Percentiles rank a stretch among this genome's conserved stretches.
Evolutionary conservation across 2,113 vertebrate species (phyloP).

Genomic region (Urocitellus parryii): DNA sequence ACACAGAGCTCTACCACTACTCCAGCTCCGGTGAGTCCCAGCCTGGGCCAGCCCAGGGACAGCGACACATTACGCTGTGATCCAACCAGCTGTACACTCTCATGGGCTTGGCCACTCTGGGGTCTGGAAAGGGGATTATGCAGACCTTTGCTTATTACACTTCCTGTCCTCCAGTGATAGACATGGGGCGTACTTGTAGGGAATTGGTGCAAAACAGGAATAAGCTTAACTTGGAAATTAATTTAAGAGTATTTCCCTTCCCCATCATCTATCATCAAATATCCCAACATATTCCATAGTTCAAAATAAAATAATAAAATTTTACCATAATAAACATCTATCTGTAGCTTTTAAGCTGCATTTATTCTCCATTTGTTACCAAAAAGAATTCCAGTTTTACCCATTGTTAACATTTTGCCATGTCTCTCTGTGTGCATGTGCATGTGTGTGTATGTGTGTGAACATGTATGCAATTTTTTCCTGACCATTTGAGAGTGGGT

Average conservation of each 20-base stretch:
- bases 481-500: background rate
- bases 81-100: background rate
- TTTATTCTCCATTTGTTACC: background rate
- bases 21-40: conserved; percentile 87
- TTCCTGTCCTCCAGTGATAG: background rate
- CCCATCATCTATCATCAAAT: background rate
- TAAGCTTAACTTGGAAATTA: background rate
- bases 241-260: background rate
- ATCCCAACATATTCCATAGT: background rate
- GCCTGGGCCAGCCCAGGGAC: accelerated
- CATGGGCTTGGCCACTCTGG: accelerated
- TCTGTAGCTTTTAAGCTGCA: background rate
- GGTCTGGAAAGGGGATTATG: no score
- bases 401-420: background rate
- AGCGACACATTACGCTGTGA: no score
- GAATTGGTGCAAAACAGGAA: background rate
- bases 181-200: background rate
- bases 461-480: background rate
- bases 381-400: background rate
- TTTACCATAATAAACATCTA: background rate
- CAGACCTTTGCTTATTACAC: no score
- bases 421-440: no score
- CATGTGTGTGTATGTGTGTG: background rate
- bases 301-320: background rate
- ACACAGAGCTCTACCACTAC: conserved; percentile 94